Conservation (phyloP, 2,888 invertebrate genomes). For the Ethmia dodecea region DNA sequence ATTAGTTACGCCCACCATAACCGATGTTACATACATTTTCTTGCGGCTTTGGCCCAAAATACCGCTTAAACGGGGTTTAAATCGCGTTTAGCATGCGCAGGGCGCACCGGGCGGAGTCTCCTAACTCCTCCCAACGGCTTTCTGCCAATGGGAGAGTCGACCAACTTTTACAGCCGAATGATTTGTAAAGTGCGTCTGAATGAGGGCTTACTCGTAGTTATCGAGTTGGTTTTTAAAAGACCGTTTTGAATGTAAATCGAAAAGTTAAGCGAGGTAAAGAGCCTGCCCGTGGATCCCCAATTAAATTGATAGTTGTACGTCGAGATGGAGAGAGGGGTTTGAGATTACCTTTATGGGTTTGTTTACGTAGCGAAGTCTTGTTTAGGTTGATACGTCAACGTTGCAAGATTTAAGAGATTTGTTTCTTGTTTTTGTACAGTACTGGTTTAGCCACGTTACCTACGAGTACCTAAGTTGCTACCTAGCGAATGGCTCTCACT, state of each 20-base stretch:
- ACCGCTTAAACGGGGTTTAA: slow-evolving; percentile 76
- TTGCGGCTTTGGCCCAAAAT: slow-evolving; percentile 74
- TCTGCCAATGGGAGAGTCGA: slow-evolving; percentile 41
- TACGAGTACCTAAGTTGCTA: too few species aligned
- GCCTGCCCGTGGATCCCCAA: slow-evolving; percentile 65
- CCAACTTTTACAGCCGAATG: slow-evolving; percentile 54
- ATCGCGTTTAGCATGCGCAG: slow-evolving; percentile 72
- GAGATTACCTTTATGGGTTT: too few species aligned
- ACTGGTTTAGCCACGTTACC: too few species aligned
- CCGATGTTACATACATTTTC: slow-evolving; percentile 71
- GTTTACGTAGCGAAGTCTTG: too few species aligned
- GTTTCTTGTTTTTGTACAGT: too few species aligned
- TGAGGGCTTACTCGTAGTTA: slow-evolving; percentile 62
- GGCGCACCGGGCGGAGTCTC: slow-evolving; percentile 41
- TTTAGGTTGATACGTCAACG: too few species aligned
- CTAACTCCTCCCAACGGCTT: slow-evolving; percentile 35
- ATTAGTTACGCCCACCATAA: slow-evolving; percentile 72
- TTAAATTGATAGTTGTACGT: slow-evolving; percentile 69
- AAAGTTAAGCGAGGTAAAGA: slow-evolving; percentile 74
- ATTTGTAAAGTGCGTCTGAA: slow-evolving; percentile 59
- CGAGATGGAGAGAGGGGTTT: too few species aligned
- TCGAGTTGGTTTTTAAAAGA: slow-evolving; percentile 72
- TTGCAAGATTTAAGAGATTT: too few species aligned
- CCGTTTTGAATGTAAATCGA: slow-evolving; percentile 77
- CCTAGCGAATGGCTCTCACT: too few species aligned